Evolutionary conservation across 2,113 vertebrate species (phyloP), one percentile per base, ranked within the genome.

Genomic region (Pithys albifrons): DNA sequence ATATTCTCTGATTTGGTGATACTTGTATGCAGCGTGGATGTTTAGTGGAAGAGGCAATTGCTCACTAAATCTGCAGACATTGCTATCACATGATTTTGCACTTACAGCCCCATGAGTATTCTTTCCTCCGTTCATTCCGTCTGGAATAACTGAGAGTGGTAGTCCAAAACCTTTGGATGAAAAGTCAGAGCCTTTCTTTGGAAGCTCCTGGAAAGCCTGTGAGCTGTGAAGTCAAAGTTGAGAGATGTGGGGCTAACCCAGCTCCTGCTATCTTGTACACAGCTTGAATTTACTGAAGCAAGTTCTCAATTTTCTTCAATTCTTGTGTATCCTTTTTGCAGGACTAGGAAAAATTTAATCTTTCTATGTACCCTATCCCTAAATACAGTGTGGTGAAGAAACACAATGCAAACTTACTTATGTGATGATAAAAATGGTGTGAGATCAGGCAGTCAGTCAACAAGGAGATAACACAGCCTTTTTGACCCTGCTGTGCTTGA

Each of bases 241-340:
- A 77, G 55, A 78, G 61, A 15, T 46, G 24, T 1, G 1, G 27
- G 14, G 22, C 65, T 1, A 1, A 29, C 20, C 18, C 0, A 9
- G 1, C 20, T 87, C 39, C 48, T 64, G 10, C 48, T 52, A 35
- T 35, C 2, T 0, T 35, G 49, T 20, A 25, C 8, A 3, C 33
- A 2, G 1, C 16, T 39, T 33, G 58, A 73, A 69, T 69, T 52
- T 14, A 49, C 20, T 10, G 8, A 75, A 81, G 33, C 35, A n/a
- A n/a, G 58, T 66, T 70, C 29, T 48, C 16, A 66, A 16, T 54
- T 78, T 71, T 33, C 29, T 92, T 37, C 2, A 22, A 78, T 95
- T 92, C 31, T 43, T 17, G 39, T 43, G 12, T 28, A 9, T n/a
- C 3, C 1, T 72, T 85, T 55, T 22, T 19, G 9, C 5, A 0